These are phyloP conservation scores for Erynnis tages DNA, from an alignment of 2,888 invertebrate species.

Conservation along the genomic window DNA sequence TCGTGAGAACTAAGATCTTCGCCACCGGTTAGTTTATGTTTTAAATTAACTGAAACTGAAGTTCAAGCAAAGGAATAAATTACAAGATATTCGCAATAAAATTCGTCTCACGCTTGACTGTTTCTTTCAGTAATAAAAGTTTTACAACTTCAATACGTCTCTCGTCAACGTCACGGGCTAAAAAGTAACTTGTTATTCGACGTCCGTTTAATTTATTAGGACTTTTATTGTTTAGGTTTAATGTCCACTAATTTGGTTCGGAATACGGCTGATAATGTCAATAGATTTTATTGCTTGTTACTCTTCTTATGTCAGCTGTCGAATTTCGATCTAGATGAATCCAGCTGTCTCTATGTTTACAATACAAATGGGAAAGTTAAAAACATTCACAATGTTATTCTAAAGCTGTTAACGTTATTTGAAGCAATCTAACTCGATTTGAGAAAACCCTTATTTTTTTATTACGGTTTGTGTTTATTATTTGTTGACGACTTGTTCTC, in stretches of 20 bases:
- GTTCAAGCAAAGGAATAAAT: too few relatives aligned
- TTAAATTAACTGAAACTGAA: too few relatives aligned
- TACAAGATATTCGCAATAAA: too few relatives aligned
- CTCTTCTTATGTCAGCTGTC: constrained; percentile 2
- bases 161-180: constrained; percentile 58
- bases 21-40: too few relatives aligned
- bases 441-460: too few relatives aligned
- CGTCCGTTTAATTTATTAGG: constrained; percentile 64
- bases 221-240: constrained; percentile 68
- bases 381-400: too few relatives aligned
- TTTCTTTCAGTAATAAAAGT: constrained; percentile 59
- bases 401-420: too few relatives aligned
- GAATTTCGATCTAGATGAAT: neutral
- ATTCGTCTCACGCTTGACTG: constrained; percentile 6
- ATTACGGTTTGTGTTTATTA: too few relatives aligned
- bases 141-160: constrained; percentile 70
- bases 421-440: too few relatives aligned
- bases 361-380: too few relatives aligned
- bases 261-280: constrained; percentile 34
- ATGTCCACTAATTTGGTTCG: constrained; percentile 50
- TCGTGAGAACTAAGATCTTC: too few relatives aligned
- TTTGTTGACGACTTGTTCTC: too few relatives aligned
- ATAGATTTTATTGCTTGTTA: constrained; percentile 25
- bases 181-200: constrained; percentile 66
- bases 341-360: constrained; percentile 1